Evolutionary conservation across 2,113 vertebrate genomes (phyloP).

Genomic region (Struthidea cinerea): DNA sequence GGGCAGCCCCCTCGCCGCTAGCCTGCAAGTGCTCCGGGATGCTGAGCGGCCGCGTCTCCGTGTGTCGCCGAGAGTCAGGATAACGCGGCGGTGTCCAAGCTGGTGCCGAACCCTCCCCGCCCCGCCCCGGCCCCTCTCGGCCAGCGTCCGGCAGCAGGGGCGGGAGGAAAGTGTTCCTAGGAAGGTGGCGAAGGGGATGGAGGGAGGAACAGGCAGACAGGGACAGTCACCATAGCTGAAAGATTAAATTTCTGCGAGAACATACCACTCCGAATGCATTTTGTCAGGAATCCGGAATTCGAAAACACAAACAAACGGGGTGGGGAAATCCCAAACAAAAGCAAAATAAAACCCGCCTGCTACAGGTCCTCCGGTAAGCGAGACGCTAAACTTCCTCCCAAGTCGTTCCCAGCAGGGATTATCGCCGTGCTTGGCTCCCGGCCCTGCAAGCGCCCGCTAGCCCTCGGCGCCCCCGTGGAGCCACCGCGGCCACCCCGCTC

Average conservation of each 20-base stretch:
- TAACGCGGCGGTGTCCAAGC: not conserved
- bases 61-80: not conserved
- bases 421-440: not conserved
- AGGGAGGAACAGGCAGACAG: too few species aligned
- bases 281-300: not conserved
- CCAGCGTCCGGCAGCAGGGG: not conserved
- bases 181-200: not conserved
- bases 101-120: not conserved
- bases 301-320: not conserved
- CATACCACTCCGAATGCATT: not conserved
- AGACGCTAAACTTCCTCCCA: not conserved
- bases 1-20: not conserved
- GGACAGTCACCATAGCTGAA: not conserved
- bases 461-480: not conserved
- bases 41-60: not conserved
- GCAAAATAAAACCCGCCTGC: not conserved
- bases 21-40: not conserved
- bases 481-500: too few species aligned
- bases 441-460: not conserved
- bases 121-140: not conserved
- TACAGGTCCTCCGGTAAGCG: not conserved
- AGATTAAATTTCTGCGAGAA: not conserved
- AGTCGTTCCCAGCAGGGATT: not conserved
- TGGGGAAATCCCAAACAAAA: not conserved
- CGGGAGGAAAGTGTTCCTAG: not conserved